Evolutionary conservation across 2,113 vertebrate species (phyloP).

Genomic region (Pedetes capensis): DNA sequence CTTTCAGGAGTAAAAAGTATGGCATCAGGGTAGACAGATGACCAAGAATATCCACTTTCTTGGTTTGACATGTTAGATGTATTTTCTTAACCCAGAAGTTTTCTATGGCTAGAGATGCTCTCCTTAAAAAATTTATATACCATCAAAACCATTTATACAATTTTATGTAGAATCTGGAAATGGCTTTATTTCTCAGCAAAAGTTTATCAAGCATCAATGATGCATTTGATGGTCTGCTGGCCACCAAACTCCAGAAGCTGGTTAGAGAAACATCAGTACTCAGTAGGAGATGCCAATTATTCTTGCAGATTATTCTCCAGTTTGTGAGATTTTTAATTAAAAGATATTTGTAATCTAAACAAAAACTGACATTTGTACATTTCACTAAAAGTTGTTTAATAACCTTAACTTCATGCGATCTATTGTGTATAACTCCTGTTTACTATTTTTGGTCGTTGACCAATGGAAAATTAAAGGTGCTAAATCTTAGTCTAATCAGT

Average conservation of each 20-base stretch:
- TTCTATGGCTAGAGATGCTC: neutral
- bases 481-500: neutral
- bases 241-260: neutral
- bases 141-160: neutral
- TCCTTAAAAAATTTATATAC: neutral
- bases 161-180: neutral
- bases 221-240: neutral
- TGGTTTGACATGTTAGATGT: neutral
- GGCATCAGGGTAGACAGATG: neutral
- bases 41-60: neutral
- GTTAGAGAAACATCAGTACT: neutral
- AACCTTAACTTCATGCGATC: neutral
- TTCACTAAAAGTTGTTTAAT: slow-evolving; percentile 9
- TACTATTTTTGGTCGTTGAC: neutral
- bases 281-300: neutral
- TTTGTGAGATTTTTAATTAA: neutral
- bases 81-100: slow-evolving; percentile 7
- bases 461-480: neutral
- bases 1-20: neutral
- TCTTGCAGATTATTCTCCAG: neutral
- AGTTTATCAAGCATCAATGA: neutral
- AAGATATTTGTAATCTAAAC: slow-evolving; percentile 10
- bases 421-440: neutral
- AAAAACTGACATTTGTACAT: neutral
- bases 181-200: neutral